Evolutionary conservation across 2,888 invertebrate genomes (phyloP).

Genomic region (Ophioninae sp.): DNA sequence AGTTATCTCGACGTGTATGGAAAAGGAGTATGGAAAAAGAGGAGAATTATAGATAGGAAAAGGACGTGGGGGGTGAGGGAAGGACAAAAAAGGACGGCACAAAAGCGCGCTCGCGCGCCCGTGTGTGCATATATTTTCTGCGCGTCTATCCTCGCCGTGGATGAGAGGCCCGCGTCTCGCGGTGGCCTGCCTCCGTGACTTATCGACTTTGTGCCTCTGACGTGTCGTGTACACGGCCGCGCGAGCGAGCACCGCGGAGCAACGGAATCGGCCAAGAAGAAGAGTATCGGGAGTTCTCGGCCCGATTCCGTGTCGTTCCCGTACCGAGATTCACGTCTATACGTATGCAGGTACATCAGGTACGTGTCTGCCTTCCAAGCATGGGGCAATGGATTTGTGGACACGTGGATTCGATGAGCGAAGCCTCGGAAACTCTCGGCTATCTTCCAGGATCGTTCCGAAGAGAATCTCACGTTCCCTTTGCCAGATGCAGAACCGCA

Average conservation of each 20-base stretch:
- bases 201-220: slow-evolving; percentile 75
- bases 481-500: too few species aligned
- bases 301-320: slow-evolving; percentile 54
- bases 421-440: too few species aligned
- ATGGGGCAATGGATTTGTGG: too few species aligned
- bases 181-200: slow-evolving; percentile 74
- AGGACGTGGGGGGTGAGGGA: slow-evolving; percentile 41
- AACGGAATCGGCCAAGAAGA: slow-evolving; percentile 65
- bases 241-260: slow-evolving; percentile 42
- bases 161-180: slow-evolving; percentile 46
- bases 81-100: slow-evolving; percentile 30
- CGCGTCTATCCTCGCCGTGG: slow-evolving; percentile 18
- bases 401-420: too few species aligned
- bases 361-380: too few species aligned
- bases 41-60: slow-evolving; percentile 23
- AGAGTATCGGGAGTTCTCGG: slow-evolving; percentile 35
- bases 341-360: neutral
- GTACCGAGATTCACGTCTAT: slow-evolving; percentile 8
- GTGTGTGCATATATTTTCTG: slow-evolving; percentile 46
- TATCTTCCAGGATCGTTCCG: too few species aligned
- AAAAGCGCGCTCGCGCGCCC: slow-evolving; percentile 30
- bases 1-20: neutral
- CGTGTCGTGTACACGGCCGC: slow-evolving; percentile 68
- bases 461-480: too few species aligned
- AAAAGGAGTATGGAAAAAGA: slow-evolving; percentile 15